These are phyloP conservation scores for Drosophila fuyamai DNA, from an alignment of 1,140 invertebrate genomes.

Conservation along the genomic window DNA sequence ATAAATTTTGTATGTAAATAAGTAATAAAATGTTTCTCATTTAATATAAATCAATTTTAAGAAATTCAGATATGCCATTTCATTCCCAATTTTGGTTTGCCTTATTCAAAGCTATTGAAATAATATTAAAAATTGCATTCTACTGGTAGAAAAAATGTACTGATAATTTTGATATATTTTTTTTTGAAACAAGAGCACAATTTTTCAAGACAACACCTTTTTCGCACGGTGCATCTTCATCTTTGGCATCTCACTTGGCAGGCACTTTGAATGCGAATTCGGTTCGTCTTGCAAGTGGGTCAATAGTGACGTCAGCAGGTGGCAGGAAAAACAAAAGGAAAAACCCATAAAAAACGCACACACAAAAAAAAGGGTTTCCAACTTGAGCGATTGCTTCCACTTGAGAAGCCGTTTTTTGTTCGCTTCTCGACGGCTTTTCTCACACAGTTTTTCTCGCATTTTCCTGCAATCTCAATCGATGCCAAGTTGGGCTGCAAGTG, in stretches of 20 bases:
- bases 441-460: slow-evolving; percentile 22
- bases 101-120: no score
- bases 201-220: not conserved
- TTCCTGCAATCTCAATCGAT: slow-evolving; percentile 55
- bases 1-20: no score
- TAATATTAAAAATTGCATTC: no score
- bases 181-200: not conserved
- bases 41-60: no score
- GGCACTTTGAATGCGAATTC: slow-evolving; percentile 39
- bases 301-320: slow-evolving; percentile 38
- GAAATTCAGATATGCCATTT: no score
- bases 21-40: no score
- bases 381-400: slow-evolving; percentile 46
- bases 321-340: slow-evolving; percentile 10
- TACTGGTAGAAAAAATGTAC: no score
- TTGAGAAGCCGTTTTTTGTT: slow-evolving; percentile 37
- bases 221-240: slow-evolving; percentile 7
- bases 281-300: slow-evolving; percentile 29
- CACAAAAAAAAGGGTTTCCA: slow-evolving; percentile 36
- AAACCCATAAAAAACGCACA: slow-evolving; percentile 17
- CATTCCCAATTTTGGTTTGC: no score
- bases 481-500: slow-evolving; percentile 57
- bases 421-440: slow-evolving; percentile 13
- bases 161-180: not conserved
- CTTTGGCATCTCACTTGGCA: slow-evolving; percentile 13